Percentiles rank a stretch among this genome's conserved stretches.
Conservation (phyloP, 2,113 vertebrate genomes). For the Dasyornis broadbenti region DNA sequence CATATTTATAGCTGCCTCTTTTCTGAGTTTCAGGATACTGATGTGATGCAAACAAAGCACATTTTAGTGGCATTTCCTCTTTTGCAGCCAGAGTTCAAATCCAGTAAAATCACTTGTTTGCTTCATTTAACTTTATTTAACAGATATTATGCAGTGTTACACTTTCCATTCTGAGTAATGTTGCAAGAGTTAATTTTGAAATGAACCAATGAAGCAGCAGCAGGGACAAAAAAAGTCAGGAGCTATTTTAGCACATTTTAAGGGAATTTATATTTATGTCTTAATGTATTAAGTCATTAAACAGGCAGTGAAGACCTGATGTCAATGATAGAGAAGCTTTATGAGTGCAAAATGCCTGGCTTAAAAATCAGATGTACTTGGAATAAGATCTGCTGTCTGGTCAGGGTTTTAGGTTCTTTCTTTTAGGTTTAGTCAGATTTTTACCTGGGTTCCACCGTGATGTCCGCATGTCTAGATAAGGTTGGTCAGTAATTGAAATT, state of each 20-base stretch:
- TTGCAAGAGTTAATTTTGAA: not conserved
- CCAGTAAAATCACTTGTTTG: not conserved
- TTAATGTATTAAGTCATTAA: not conserved
- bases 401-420: not conserved
- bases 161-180: not conserved
- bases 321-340: not conserved
- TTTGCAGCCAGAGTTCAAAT: not conserved
- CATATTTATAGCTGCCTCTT: slow-evolving; percentile 39
- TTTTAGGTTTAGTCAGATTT: not conserved
- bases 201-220: not conserved
- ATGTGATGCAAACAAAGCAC: not conserved
- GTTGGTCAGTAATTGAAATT: not conserved
- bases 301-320: not conserved
- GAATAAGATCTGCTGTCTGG: not conserved
- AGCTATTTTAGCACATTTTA: not conserved
- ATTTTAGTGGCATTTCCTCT: slow-evolving; percentile 5
- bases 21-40: slow-evolving; percentile 6
- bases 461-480: not conserved
- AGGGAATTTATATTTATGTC: not conserved
- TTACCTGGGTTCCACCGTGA: not conserved
- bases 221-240: not conserved
- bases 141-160: not conserved
- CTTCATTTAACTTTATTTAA: not conserved
- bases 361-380: not conserved
- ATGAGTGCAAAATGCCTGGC: not conserved